Evolutionary conservation across 2,113 vertebrate genomes (phyloP).

Genomic region (Oplegnathus fasciatus): DNA sequence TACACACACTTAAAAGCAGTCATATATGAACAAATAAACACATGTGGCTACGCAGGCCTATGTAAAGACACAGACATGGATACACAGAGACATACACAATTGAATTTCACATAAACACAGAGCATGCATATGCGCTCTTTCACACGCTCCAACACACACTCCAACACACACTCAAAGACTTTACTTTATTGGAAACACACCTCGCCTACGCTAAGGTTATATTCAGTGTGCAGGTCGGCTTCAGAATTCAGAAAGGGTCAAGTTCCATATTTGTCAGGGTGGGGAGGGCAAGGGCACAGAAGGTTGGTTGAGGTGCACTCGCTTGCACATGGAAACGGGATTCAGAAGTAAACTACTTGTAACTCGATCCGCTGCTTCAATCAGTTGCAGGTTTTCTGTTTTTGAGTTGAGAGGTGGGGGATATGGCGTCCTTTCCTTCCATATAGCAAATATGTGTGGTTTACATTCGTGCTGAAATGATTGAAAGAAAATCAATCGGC

Average conservation of each 20-base stretch:
- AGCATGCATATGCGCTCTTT: neutral
- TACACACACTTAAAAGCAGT: constrained; percentile 36
- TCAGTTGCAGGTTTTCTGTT: constrained; percentile 76
- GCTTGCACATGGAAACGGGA: constrained; percentile 56
- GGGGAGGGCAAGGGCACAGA: constrained; percentile 50
- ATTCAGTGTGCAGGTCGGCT: constrained; percentile 59
- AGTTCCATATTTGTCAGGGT: constrained; percentile 69
- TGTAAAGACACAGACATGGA: constrained; percentile 15
- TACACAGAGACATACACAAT: constrained; percentile 48
- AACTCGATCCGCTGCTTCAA: constrained; percentile 71
- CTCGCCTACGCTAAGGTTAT: constrained; percentile 59
- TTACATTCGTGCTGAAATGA: neutral
- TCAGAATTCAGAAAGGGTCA: constrained; percentile 74
- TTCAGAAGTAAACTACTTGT: constrained; percentile 70
- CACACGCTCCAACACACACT: constrained; percentile 5
- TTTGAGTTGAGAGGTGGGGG: constrained; percentile 4
- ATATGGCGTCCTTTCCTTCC: neutral
- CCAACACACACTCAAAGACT: constrained; percentile 19
- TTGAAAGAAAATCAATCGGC: neutral
- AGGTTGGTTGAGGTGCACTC: constrained; percentile 45
- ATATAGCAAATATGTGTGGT: neutral
- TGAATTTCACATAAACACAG: constrained; percentile 52
- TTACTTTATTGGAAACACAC: constrained; percentile 76
- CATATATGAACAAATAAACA: constrained; percentile 63
- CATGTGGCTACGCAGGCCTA: neutral